A percentile compares a stretch with the other conserved stretches of the same genome.
These are phyloP conservation scores for Chorisops tibialis DNA, from an alignment of 2,888 invertebrate species.

Conservation along the genomic window DNA sequence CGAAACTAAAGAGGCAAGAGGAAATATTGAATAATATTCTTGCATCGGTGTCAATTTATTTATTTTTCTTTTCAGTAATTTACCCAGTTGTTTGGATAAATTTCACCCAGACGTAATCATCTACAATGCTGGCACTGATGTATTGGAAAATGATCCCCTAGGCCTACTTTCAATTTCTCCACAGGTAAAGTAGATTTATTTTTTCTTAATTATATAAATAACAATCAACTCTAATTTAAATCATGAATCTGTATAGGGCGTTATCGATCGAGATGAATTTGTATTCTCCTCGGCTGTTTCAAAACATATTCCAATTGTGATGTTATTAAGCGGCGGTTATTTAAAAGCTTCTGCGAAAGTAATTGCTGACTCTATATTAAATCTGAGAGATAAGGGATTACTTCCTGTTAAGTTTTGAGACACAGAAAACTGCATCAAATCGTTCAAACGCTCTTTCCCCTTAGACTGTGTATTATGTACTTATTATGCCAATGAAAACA, in stretches of 20 bases:
- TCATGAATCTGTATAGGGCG: conserved; percentile 66
- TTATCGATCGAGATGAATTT: conserved; percentile 77
- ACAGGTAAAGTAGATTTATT: conserved; percentile 53
- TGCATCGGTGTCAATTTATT: neutral
- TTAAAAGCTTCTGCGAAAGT: conserved; percentile 71
- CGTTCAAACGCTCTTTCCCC: neutral
- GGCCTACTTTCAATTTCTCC: conserved; percentile 69
- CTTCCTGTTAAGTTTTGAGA: conserved; percentile 44
- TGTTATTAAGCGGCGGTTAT: conserved; percentile 88
- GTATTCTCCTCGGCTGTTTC: conserved; percentile 70
- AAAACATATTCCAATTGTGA: conserved; percentile 70
- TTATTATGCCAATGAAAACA: no score
- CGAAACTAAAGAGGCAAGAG: conserved; percentile 62
- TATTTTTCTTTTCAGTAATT: conserved; percentile 55
- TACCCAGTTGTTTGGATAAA: conserved; percentile 64
- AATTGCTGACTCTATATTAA: conserved; percentile 80
- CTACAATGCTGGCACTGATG: conserved; percentile 93
- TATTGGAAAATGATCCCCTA: conserved; percentile 73
- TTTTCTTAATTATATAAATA: neutral
- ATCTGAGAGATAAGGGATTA: conserved; percentile 63
- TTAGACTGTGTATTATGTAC: neutral
- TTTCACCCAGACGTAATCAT: conserved; percentile 77
- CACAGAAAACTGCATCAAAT: neutral
- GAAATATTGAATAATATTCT: neutral
- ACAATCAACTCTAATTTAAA: neutral